Evolutionary conservation across 1,140 invertebrate species (phyloP).

Genomic region (Camponotus floridanus): DNA sequence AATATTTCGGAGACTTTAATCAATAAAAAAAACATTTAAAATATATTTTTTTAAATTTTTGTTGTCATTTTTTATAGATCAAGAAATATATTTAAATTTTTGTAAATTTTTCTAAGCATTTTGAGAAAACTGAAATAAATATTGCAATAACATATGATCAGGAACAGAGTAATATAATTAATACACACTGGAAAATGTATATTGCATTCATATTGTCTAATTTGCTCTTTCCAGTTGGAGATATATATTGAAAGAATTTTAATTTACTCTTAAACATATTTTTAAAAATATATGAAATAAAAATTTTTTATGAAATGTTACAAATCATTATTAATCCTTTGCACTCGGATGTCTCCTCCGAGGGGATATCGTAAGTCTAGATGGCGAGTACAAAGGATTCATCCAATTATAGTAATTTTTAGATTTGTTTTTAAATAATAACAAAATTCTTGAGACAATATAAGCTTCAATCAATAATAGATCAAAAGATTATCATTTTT

Average conservation of each 20-base stretch:
- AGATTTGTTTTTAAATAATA: neutral
- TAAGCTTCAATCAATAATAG: neutral
- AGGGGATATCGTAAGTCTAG: too few relatives aligned
- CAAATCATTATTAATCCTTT: neutral
- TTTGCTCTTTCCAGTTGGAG: neutral
- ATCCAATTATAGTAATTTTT: neutral
- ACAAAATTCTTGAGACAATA: neutral
- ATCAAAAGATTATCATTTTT: neutral
- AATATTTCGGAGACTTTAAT: too few relatives aligned
- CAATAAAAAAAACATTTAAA: too few relatives aligned
- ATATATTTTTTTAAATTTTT: too few relatives aligned
- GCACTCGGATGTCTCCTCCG: too few relatives aligned
- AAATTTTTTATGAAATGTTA: slow-evolving; percentile 18
- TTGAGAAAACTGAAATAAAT: too few relatives aligned
- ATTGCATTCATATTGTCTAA: neutral
- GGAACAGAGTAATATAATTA: neutral
- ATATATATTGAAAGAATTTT: neutral
- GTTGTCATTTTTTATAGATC: too few relatives aligned
- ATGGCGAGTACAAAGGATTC: too few relatives aligned
- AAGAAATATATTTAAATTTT: too few relatives aligned
- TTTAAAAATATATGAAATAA: neutral
- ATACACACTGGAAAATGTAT: neutral
- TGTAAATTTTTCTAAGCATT: too few relatives aligned
- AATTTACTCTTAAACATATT: neutral
- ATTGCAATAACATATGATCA: too few relatives aligned